These are phyloP conservation scores for Chalcosyrphus nemorum DNA, from an alignment of 2,888 invertebrate genomes.

Conservation along the genomic window DNA sequence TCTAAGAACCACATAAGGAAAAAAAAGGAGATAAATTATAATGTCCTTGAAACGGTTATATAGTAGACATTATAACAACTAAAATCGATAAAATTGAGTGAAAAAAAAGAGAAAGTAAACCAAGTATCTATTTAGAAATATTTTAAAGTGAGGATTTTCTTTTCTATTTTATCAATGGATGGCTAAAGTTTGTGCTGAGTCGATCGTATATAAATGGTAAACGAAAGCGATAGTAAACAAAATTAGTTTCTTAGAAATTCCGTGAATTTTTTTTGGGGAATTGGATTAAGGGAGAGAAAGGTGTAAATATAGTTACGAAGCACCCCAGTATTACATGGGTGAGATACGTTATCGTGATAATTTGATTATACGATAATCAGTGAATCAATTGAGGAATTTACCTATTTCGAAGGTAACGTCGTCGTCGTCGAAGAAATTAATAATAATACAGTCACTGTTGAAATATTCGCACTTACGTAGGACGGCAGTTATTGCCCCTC, in stretches of 20 bases:
- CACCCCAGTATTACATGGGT: not conserved
- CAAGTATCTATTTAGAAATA: not conserved
- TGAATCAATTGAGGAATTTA: not conserved
- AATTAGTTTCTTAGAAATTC: not conserved
- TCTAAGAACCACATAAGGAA: conserved; percentile 18
- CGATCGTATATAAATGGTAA: not conserved
- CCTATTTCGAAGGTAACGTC: not conserved
- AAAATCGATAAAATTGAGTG: conserved; percentile 37
- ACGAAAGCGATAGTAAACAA: conserved; percentile 15
- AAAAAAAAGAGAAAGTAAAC: conserved; percentile 6
- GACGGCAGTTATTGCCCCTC: too few species aligned
- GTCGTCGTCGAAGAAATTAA: too few species aligned
- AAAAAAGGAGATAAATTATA: conserved; percentile 18
- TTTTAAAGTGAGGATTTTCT: conserved; percentile 1
- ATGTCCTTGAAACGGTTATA: conserved; percentile 33
- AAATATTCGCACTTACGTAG: not conserved
- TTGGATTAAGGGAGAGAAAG: conserved; percentile 20
- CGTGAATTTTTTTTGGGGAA: not conserved
- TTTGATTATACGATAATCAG: conserved; percentile 25
- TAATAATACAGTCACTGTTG: not conserved
- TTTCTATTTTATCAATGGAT: conserved; percentile 8
- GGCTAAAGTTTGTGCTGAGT: not conserved
- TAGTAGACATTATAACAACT: not conserved
- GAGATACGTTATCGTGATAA: conserved; percentile 4
- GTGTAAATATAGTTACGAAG: conserved; percentile 11